Percentiles rank a stretch among this genome's conserved stretches.
phyloP scores from a whole-genome alignment of 1,140 invertebrate genomes.

The Lycorma delicatula region DNA sequence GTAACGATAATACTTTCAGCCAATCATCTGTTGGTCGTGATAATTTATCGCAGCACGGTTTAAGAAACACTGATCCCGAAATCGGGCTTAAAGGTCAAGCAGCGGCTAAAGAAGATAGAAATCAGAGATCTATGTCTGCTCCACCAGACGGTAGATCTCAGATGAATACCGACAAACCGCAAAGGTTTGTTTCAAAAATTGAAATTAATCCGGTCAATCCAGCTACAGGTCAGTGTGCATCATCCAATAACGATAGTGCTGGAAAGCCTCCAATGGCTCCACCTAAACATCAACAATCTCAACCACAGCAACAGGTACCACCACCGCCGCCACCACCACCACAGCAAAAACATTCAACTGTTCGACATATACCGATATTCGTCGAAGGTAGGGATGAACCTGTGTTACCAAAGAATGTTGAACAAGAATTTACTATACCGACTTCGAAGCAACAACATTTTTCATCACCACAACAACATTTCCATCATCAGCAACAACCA shows the following conservation, averaged over 20 bases:
- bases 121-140: slow-evolving; percentile 59
- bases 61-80: slow-evolving; percentile 62
- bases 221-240: slow-evolving; percentile 10
- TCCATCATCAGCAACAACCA: slow-evolving; percentile 29
- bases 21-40: too few relatives aligned
- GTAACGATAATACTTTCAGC: too few relatives aligned
- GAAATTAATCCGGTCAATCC: slow-evolving; percentile 43
- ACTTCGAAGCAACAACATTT: slow-evolving; percentile 25
- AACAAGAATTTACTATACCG: slow-evolving; percentile 19
- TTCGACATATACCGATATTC: slow-evolving; percentile 79
- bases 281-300: slow-evolving; percentile 20
- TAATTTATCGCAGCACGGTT: slow-evolving; percentile 62
- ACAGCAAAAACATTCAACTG: slow-evolving; percentile 37
- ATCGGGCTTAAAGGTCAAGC: slow-evolving; percentile 51
- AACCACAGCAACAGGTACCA: slow-evolving; percentile 32
- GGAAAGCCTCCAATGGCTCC: slow-evolving; percentile 22
- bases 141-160: slow-evolving; percentile 46
- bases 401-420: slow-evolving; percentile 23
- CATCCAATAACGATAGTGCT: slow-evolving; percentile 5
- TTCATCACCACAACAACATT: slow-evolving; percentile 25
- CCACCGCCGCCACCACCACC: too few relatives aligned
- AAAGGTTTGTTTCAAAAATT: slow-evolving; percentile 45
- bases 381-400: slow-evolving; percentile 63
- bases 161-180: slow-evolving; percentile 38
- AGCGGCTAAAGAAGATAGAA: slow-evolving; percentile 36